Base-by-base conservation (phyloP, 2,797 vertebrate species). In the Rhabdophis nuchalis region DNA sequence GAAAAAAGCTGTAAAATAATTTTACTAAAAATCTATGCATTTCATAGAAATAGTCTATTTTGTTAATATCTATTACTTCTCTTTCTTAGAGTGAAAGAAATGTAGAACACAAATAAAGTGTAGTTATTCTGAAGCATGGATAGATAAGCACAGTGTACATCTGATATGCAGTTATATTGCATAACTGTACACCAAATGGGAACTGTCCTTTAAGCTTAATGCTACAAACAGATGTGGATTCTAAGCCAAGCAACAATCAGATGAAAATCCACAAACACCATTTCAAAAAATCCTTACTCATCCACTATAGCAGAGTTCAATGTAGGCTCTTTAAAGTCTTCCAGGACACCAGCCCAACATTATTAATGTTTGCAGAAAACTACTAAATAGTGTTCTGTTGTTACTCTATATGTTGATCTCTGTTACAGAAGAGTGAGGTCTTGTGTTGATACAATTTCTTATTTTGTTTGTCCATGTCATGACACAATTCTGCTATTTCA, bases 401-500 rank as follows among this genome's bases (percentile, higher is more conserved):
- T 8, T 16, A 57, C 93, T 82, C 64, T 27, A 60, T 58, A 41
- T n/a, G 87, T 0, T 50, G 46, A 9, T 89, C 77, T 61, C 85
- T 89, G 87, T 88, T 50, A 64, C 56, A 14, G 85, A 88, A 89
- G 87, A 90, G 50, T 56, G 68, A 68, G 87, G 72, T 85, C 94
- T 20, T 88, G 36, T 20, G 32, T 61, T 11, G 13, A 87, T 89
- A 95, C 91, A 53, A 89, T 91, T 88, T 89, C 94, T 52, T 0
- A 72, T 0, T 68, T 46, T 0, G 14, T 0, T 2, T 93, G 93
- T 87, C 94, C 91, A 92, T 56, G 89, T 89, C 57, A 90, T 68
- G 89, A 54, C 85, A 94, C 87, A 90, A 86, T 8, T 57, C 29
- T 85, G 88, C 57, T 92, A 98, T 92, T 97, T 97, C 93, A 97